Conservation (phyloP, 2,888 invertebrate species). For the Drosophila koepferae region DNA sequence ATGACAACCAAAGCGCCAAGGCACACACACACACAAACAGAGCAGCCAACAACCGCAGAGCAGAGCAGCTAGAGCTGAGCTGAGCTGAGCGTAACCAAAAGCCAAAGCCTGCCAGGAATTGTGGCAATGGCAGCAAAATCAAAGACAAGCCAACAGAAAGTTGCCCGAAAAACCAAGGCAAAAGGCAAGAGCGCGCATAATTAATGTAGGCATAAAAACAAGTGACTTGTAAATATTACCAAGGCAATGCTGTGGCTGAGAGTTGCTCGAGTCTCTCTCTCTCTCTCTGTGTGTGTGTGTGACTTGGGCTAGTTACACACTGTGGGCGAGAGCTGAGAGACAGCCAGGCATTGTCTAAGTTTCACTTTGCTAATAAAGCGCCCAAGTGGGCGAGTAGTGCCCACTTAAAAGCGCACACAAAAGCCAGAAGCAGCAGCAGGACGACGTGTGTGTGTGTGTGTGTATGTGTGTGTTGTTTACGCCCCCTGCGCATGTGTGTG, state of each 20-base stretch:
- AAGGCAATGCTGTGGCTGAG: constrained; percentile 67
- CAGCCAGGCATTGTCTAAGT: constrained; percentile 59
- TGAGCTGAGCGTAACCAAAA: constrained; percentile 52
- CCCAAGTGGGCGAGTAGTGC: constrained; percentile 69
- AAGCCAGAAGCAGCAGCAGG: constrained; percentile 35
- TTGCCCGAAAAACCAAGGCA: constrained; percentile 63
- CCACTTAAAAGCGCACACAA: constrained; percentile 72
- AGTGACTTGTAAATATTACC: constrained; percentile 82
- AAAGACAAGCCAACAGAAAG: constrained; percentile 63
- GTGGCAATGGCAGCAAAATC: constrained; percentile 70
- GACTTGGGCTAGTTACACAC: neutral
- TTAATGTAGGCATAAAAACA: constrained; percentile 82
- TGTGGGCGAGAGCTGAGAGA: constrained; percentile 36
- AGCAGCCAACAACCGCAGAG: constrained; percentile 7
- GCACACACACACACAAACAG: neutral
- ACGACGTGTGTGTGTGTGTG: constrained; percentile 8
- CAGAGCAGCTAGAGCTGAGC: neutral
- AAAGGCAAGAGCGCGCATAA: constrained; percentile 71
- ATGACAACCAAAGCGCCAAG: constrained; percentile 34
- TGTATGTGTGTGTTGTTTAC: constrained; percentile 25
- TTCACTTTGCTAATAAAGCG: constrained; percentile 71
- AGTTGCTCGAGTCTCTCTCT: constrained; percentile 4
- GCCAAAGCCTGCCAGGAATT: constrained; percentile 63
- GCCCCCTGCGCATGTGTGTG: neutral
- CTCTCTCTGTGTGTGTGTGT: constrained; percentile 13